A percentile compares a stretch with the other conserved stretches of the same genome.
These are phyloP conservation scores for Drosophila rufa DNA, from an alignment of 1,140 invertebrate genomes.

Conservation along the genomic window DNA sequence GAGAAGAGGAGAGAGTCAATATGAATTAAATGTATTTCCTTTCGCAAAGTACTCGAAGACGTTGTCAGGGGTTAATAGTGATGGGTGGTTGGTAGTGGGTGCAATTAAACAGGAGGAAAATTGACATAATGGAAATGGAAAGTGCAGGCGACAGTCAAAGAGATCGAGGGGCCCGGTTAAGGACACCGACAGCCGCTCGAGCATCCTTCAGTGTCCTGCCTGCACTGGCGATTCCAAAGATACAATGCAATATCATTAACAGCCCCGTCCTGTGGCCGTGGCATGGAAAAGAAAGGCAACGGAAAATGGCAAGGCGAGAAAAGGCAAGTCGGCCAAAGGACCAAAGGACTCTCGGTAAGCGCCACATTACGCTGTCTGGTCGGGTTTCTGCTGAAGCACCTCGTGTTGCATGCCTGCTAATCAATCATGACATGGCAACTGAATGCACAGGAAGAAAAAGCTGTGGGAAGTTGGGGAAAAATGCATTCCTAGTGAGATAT, in stretches of 20 bases:
- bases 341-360: slow-evolving; percentile 57
- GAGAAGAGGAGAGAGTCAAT: slow-evolving; percentile 37
- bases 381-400: slow-evolving; percentile 72
- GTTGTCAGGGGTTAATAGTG: slow-evolving; percentile 21
- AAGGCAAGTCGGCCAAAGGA: slow-evolving; percentile 9
- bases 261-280: slow-evolving; percentile 45
- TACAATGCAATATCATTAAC: slow-evolving; percentile 55
- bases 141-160: slow-evolving; percentile 36
- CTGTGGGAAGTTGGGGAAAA: not conserved
- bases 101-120: slow-evolving; percentile 48
- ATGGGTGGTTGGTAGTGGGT: not conserved
- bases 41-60: not conserved
- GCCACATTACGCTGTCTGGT: slow-evolving; percentile 74
- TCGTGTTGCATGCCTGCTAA: slow-evolving; percentile 79
- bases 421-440: slow-evolving; percentile 68
- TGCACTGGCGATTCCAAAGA: slow-evolving; percentile 63
- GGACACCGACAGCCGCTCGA: slow-evolving; percentile 25
- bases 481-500: not conserved
- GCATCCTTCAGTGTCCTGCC: slow-evolving; percentile 32
- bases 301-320: slow-evolving; percentile 1
- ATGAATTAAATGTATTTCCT: slow-evolving; percentile 45
- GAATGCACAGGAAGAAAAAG: not conserved
- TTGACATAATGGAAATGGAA: slow-evolving; percentile 46
- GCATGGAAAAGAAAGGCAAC: slow-evolving; percentile 51
- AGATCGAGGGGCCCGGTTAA: slow-evolving; percentile 39